Evolutionary conservation across 2,113 vertebrate genomes (phyloP).

Genomic region (Cephalopterus ornatus): DNA sequence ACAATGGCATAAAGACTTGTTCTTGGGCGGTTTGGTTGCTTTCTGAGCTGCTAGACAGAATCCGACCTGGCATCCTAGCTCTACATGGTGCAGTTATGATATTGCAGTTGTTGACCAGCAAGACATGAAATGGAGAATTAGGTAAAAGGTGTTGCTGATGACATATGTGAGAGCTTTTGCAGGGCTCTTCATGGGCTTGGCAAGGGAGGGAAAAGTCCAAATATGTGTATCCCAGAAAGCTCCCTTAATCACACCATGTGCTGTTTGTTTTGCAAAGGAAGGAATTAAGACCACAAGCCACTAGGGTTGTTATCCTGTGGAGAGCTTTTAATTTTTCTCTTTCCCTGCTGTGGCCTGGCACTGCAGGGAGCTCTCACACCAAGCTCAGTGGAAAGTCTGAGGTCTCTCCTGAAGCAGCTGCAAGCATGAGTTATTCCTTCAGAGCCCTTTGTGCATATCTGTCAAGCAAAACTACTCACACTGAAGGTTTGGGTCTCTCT

Average conservation of each 20-base stretch:
- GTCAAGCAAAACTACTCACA: rapidly evolving
- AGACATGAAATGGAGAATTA: neutral
- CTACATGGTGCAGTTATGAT: neutral
- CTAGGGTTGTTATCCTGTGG: neutral
- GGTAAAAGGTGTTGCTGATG: neutral
- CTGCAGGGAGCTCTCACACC: neutral
- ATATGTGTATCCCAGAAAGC: rapidly evolving
- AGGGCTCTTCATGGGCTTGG: neutral
- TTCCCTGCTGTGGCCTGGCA: neutral
- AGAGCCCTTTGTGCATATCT: rapidly evolving
- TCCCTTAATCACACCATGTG: neutral
- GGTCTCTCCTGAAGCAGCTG: rapidly evolving
- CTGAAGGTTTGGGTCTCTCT: neutral
- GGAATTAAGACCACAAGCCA: neutral
- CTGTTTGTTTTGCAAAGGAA: constrained; percentile 1
- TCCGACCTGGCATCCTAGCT: neutral
- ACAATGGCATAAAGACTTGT: neutral
- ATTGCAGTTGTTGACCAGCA: neutral
- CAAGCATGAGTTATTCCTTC: neutral
- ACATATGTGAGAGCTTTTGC: neutral
- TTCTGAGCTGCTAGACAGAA: neutral
- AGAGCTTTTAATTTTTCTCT: neutral
- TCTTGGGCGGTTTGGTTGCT: neutral
- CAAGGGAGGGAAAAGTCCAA: neutral
- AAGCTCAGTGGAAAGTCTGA: neutral